Conservation (phyloP, 2,888 invertebrate species). For the Gortyna flavago region DNA sequence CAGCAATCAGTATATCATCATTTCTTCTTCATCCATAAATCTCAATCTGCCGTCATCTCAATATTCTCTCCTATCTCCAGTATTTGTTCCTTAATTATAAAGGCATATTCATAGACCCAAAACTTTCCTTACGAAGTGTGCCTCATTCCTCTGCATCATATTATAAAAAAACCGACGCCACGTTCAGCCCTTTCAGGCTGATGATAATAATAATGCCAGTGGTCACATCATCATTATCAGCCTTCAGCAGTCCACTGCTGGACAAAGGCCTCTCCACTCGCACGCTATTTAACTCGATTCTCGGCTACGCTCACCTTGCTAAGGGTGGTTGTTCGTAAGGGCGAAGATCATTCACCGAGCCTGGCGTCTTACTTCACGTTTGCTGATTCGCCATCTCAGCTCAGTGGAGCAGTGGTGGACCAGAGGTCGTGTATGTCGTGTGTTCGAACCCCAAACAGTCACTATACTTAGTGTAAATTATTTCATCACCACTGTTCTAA, state of each 20-base stretch:
- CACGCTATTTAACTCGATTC: not conserved
- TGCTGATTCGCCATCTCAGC: not conserved
- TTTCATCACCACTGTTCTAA: too few species aligned
- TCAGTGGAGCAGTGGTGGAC: too few species aligned
- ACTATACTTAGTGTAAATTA: too few species aligned
- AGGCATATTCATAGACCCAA: not conserved
- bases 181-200: not conserved
- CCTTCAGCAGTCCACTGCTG: not conserved
- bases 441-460: too few species aligned
- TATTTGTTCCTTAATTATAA: too few species aligned
- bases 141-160: not conserved
- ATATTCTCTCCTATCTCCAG: not conserved
- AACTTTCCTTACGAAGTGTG: not conserved
- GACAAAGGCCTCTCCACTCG: not conserved
- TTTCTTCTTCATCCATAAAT: not conserved
- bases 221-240: not conserved
- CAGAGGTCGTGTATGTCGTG: too few species aligned
- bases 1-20: not conserved
- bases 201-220: not conserved
- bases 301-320: not conserved
- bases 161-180: not conserved
- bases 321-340: not conserved
- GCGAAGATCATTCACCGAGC: not conserved
- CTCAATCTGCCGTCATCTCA: not conserved
- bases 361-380: not conserved